phyloP scores from a whole-genome alignment of 2,888 invertebrate species.

The Stegophylla sp. region DNA sequence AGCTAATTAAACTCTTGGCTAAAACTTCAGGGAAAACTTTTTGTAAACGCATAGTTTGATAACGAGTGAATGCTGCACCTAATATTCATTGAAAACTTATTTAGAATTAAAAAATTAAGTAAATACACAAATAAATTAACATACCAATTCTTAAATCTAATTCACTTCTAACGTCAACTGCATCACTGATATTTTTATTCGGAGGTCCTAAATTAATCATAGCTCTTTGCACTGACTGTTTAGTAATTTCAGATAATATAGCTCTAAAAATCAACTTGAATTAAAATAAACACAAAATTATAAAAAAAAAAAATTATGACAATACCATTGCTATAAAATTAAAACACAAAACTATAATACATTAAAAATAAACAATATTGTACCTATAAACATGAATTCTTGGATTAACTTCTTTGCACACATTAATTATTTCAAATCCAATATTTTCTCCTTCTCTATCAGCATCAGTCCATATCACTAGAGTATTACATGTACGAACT shows the following conservation, averaged over 20 bases:
- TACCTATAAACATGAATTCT: constrained; percentile 72
- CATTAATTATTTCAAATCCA: constrained; percentile 93
- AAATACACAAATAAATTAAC: constrained; percentile 2
- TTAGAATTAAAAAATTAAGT: background rate
- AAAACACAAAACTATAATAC: constrained; percentile 17
- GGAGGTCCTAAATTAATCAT: constrained; percentile 79
- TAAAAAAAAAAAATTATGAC: too few relatives aligned
- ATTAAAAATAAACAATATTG: constrained; percentile 24
- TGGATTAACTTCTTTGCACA: constrained; percentile 82
- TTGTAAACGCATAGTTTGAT: constrained; percentile 90
- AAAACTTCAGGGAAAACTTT: constrained; percentile 78
- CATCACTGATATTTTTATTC: constrained; percentile 82
- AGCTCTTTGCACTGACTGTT: constrained; percentile 80
- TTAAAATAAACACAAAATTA: background rate
- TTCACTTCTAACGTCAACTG: constrained; percentile 91
- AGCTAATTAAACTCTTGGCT: constrained; percentile 85
- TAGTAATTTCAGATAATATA: constrained; percentile 96
- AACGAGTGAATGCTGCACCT: constrained; percentile 97
- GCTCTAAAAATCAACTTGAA: constrained; percentile 69
- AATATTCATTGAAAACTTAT: constrained; percentile 58
- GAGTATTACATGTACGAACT: constrained; percentile 71
- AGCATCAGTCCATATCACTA: constrained; percentile 99
- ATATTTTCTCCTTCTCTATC: constrained; percentile 99
- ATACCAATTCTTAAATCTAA: constrained; percentile 89
- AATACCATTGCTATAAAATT: constrained; percentile 9